Base-by-base conservation (phyloP, 1,140 invertebrate species). In the Trichonephila clavata region DNA sequence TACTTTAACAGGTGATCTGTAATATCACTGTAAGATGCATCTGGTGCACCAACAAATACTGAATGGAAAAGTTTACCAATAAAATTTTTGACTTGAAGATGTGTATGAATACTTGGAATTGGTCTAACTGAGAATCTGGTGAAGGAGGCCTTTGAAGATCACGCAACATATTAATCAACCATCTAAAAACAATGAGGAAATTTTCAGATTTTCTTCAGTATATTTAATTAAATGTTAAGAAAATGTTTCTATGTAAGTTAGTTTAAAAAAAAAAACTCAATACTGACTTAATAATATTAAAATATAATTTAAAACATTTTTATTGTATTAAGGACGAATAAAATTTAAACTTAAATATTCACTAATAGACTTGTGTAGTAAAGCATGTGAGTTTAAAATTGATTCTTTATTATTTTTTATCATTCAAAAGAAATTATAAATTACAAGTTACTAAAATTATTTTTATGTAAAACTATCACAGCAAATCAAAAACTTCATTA, bases 1-100 rank as follows among this genome's bases (percentile, higher is more conserved):
- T 90, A 90, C 89, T 71, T 80, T 7, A 90, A 61, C 16, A 90
- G 20, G 81, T 90, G 43, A 59, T 90, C 68, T 32, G 89, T 39
- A 13, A 90, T 5, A 16, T 90, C 68, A 80, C 18, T 24, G 39
- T 57, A 18, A 13, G 86, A 43, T 50, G 60, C 39, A 60, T 24
- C 59, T 59, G 43, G 14, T 50, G 21, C 14, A 27, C 43, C 24
- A 18, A n/a, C 8, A 32, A 32, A 90, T 61, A 81, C n/a, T 60
- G 32, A 24, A 27, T 27, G 77, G 43, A 90, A 81, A 20, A 81
- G 21, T 20, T 90, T 27, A 60, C 89, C 89, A 13, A 90, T 59
- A 39, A 60, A 24, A 10, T 32, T 81, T 43, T 80, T 90, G 13
- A 71, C 50, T 57, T 81, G 65, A 57, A n/a, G 24, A 27, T 90